These are phyloP conservation scores for Gymnoscopelus microlampas DNA, from an alignment of 2,797 vertebrate genomes.

Conservation along the genomic window DNA sequence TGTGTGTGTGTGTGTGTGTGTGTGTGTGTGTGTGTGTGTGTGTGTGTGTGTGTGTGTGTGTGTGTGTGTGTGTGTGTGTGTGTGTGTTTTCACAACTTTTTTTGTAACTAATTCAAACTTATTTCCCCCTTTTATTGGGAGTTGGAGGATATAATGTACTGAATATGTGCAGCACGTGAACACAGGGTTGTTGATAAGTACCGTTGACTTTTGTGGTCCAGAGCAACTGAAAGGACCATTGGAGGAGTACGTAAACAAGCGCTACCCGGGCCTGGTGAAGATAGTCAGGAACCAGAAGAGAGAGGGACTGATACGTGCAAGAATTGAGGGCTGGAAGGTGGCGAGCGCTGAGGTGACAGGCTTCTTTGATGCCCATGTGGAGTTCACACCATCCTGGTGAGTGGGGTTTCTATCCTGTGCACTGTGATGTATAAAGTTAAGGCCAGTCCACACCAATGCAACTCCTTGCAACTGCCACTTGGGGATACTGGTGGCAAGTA, in stretches of 20 bases:
- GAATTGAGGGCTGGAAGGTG: slow-evolving; percentile 96
- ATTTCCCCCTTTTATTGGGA: too few species aligned
- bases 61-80: neutral
- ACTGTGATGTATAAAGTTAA: neutral
- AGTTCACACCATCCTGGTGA: slow-evolving; percentile 96
- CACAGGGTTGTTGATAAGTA: slow-evolving; percentile 10
- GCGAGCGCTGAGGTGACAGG: slow-evolving; percentile 93
- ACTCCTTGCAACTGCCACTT: too few species aligned
- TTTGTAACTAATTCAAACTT: too few species aligned
- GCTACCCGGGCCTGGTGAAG: slow-evolving; percentile 94
- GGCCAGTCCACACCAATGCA: too few species aligned
- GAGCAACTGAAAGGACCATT: slow-evolving; percentile 94
- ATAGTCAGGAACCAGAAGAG: slow-evolving; percentile 95
- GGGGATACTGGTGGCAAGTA: too few species aligned
- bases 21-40: slow-evolving; percentile 2
- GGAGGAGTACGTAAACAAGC: slow-evolving; percentile 95
- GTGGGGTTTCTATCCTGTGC: slow-evolving; percentile 49
- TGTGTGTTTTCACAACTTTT: neutral
- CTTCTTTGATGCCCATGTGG: slow-evolving; percentile 97
- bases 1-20: too few species aligned
- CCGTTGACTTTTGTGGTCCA: slow-evolving; percentile 57
- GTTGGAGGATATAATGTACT: too few species aligned
- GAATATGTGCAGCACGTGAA: too few species aligned
- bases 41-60: neutral
- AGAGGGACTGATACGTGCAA: slow-evolving; percentile 94